A percentile compares a stretch with the other conserved stretches of the same genome.
Conservation (phyloP, 2,888 invertebrate genomes). For the Eupeodes latifasciatus region DNA sequence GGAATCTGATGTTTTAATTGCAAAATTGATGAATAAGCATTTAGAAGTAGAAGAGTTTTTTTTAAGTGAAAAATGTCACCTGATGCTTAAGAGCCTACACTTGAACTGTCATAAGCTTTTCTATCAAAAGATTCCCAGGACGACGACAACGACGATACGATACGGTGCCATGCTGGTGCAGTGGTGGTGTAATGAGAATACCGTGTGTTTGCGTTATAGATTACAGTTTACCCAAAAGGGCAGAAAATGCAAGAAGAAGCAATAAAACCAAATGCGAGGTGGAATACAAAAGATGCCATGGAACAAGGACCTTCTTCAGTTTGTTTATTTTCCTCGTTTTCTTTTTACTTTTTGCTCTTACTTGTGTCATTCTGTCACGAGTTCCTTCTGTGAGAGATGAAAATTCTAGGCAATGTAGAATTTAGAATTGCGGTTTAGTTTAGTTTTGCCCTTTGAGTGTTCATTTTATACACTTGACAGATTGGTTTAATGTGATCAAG, state of each 20-base stretch:
- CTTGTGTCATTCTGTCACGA: conserved; percentile 7
- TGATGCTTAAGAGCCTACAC: conserved; percentile 54
- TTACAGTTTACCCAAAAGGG: conserved; percentile 30
- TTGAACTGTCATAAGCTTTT: conserved; percentile 40
- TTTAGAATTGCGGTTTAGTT: conserved; percentile 23
- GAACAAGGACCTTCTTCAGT: conserved; percentile 38
- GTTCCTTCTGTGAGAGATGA: neutral
- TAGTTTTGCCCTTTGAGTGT: conserved; percentile 43
- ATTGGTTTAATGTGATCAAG: neutral
- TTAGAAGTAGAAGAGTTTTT: neutral
- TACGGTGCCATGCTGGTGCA: neutral
- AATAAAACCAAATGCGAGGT: neutral
- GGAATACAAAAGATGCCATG: conserved; percentile 3
- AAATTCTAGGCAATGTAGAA: conserved; percentile 4
- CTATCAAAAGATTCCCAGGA: conserved; percentile 21
- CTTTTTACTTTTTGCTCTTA: neutral
- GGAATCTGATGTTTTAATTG: conserved; percentile 51
- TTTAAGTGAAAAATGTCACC: conserved; percentile 61
- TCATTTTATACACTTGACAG: conserved; percentile 46
- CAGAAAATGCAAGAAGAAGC: conserved; percentile 33
- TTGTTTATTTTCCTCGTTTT: neutral
- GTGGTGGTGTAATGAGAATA: neutral
- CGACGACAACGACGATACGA: too few species aligned
- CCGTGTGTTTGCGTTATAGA: neutral
- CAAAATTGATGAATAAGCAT: conserved; percentile 66